phyloP scores from a whole-genome alignment of 1,140 invertebrate species.

The Drosophila bocqueti region DNA sequence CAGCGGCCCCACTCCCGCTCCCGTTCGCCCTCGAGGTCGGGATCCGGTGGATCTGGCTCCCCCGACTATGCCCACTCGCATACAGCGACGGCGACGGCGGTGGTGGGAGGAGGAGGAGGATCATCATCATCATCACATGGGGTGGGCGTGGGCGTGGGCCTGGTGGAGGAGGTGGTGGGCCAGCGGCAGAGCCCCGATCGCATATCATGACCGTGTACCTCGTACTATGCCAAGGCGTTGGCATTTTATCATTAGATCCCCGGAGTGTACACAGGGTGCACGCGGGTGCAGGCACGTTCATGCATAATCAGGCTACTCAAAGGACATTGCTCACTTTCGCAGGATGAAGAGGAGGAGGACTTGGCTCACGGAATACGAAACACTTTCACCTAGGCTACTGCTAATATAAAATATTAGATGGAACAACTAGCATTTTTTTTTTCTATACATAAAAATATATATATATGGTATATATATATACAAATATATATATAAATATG shows the following conservation, averaged over 20 bases:
- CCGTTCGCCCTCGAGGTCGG: conserved; percentile 31
- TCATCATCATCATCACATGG: neutral
- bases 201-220: conserved; percentile 84
- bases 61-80: conserved; percentile 47
- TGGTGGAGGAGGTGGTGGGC: conserved; percentile 27
- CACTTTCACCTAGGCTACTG: conserved; percentile 68
- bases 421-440: conserved; percentile 78
- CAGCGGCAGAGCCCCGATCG: conserved; percentile 72
- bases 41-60: conserved; percentile 48
- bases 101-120: neutral
- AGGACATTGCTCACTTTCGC: conserved; percentile 62
- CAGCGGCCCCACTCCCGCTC: conserved; percentile 47
- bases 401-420: conserved; percentile 78
- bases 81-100: neutral
- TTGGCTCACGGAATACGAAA: conserved; percentile 47
- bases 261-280: no score
- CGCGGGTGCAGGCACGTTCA: neutral
- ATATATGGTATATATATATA: conserved; percentile 44
- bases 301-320: conserved; percentile 49
- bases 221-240: conserved; percentile 79
- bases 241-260: conserved; percentile 72
- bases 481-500: conserved; percentile 24
- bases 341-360: conserved; percentile 3
- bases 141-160: neutral
- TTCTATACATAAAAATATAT: conserved; percentile 49